Conservation (phyloP, 2,113 vertebrate genomes). For the Rana temporaria region DNA sequence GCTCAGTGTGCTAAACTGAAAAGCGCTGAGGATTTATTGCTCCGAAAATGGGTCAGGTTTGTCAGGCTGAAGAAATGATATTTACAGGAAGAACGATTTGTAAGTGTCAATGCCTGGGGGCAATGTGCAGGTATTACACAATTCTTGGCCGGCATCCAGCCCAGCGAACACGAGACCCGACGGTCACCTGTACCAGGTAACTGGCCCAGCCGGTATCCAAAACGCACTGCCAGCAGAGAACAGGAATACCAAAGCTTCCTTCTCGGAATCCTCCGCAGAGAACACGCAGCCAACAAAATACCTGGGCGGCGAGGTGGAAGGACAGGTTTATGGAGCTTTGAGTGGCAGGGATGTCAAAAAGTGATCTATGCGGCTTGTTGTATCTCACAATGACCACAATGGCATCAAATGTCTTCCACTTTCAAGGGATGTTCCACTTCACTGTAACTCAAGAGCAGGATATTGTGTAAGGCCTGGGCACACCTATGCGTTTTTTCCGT, state of each 20-base stretch:
- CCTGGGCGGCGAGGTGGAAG: too few species aligned
- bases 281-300: background rate
- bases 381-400: too few species aligned
- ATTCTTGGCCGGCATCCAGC: background rate
- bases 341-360: background rate
- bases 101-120: background rate
- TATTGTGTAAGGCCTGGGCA: too few species aligned
- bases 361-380: too few species aligned
- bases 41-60: background rate
- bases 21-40: background rate
- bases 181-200: constrained; percentile 40
- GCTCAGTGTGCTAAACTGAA: too few species aligned
- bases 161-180: constrained; percentile 47
- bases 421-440: too few species aligned
- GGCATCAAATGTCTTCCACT: too few species aligned
- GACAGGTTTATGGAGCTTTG: background rate
- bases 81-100: constrained; percentile 21
- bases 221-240: background rate
- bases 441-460: too few species aligned
- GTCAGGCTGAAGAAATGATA: constrained; percentile 1
- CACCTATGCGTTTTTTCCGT: too few species aligned
- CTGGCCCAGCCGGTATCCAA: background rate
- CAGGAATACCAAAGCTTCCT: background rate
- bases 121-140: constrained; percentile 4
- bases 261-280: background rate